phyloP scores from a whole-genome alignment of 2,113 vertebrate species.

The Anser brachyrhynchus region DNA sequence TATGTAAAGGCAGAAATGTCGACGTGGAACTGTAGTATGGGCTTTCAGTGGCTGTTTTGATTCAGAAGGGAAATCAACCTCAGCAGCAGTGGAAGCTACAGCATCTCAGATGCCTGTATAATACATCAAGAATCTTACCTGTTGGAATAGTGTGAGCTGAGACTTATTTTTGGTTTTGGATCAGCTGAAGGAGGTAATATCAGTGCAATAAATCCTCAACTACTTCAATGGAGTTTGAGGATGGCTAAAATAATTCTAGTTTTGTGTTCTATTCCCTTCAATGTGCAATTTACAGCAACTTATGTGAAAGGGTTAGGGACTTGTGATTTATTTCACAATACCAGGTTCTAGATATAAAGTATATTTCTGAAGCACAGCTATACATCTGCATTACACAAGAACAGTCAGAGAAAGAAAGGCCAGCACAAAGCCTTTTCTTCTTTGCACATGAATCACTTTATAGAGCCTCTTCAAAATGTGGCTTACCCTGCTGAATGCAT shows the following conservation, averaged over 20 bases:
- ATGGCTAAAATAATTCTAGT: not conserved
- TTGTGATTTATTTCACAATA: slow-evolving; percentile 20
- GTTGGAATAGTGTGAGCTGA: not conserved
- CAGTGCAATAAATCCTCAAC: not conserved
- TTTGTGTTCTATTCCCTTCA: not conserved
- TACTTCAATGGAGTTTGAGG: not conserved
- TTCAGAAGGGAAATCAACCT: not conserved
- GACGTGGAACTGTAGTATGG: accelerated
- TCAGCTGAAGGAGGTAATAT: not conserved
- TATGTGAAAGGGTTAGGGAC: not conserved
- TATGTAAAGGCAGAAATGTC: not conserved
- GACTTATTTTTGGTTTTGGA: not conserved
- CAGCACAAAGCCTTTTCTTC: slow-evolving; percentile 24
- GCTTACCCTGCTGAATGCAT: slow-evolving; percentile 19
- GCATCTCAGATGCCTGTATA: not conserved
- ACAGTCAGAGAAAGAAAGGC: not conserved
- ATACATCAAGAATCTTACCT: not conserved
- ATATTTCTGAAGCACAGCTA: slow-evolving; percentile 29
- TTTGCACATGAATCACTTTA: slow-evolving; percentile 9
- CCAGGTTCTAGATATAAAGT: not conserved
- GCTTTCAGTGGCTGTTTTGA: not conserved
- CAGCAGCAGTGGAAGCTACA: not conserved
- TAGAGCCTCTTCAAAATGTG: not conserved
- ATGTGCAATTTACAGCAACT: not conserved
- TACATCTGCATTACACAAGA: slow-evolving; percentile 31